These are phyloP conservation scores for Rhynchopsitta pachyrhyncha DNA, from an alignment of 2,113 vertebrate genomes.

Conservation along the genomic window DNA sequence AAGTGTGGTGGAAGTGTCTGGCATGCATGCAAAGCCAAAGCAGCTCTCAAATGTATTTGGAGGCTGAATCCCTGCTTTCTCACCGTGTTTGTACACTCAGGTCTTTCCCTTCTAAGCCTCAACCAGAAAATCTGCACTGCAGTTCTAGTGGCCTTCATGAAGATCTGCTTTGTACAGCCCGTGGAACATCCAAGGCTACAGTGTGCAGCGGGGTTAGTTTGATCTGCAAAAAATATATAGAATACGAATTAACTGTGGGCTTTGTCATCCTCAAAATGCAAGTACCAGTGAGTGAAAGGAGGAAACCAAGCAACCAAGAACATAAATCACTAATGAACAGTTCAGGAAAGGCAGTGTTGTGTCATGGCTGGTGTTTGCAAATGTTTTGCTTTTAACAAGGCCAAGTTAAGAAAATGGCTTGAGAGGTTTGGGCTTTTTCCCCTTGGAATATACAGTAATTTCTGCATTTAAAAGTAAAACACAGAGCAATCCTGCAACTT, in stretches of 20 bases:
- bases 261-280: background rate
- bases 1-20: background rate
- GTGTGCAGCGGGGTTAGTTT: background rate
- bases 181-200: background rate
- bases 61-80: background rate
- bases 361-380: background rate
- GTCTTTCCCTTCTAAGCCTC: background rate
- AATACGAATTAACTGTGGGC: background rate
- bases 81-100: background rate
- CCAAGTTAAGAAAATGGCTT: background rate
- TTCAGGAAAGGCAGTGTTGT: background rate
- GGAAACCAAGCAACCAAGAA: background rate
- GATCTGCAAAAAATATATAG: background rate
- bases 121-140: background rate
- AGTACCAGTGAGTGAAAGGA: background rate
- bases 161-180: background rate
- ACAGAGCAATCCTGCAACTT: background rate
- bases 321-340: background rate
- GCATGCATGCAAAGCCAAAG: background rate
- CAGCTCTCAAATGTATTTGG: accelerated
- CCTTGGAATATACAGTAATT: background rate
- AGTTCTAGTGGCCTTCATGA: background rate
- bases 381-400: background rate
- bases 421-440: background rate
- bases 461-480: background rate